Base-by-base conservation (phyloP, 1,140 invertebrate species). In the Drosophila setifemur region DNA sequence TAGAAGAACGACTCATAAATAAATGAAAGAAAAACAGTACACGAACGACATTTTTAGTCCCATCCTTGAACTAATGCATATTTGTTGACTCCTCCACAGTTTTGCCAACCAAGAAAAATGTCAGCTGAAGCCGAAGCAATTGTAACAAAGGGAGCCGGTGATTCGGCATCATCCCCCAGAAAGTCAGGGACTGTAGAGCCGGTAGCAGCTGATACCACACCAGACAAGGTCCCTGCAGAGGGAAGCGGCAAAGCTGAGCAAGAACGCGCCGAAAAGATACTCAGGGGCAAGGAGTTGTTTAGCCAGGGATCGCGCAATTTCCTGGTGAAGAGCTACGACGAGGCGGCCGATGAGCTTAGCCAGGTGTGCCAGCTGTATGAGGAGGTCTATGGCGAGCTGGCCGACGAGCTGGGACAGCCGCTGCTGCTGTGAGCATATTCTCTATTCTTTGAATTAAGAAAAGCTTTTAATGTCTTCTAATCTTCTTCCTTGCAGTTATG, bases 381-480 rank as follows among this genome's bases (percentile, higher is more conserved):
- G 5, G 89, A 92, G 14, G 89, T 93, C 11, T 94, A 94, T 90
- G 95, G 96, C 3, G 94, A 95, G 52, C 90, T 93, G 14, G 93
- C 93, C 1, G 92, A 93, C 57, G 95, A 96, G 79, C 93, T 95
- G 83, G 95, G 93, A 4, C 96, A 96, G 45, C 94, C 94, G 1
- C 96, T 96, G 88, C 93, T 95, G 55, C 92, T 93, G 55, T 89
- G 40, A 89, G 85, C 86, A 60, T 14, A n/a, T n/a, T n/a, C 28
- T 16, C 2, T 9, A 26, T n/a, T 7, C 18, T 14, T 11, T 4
- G 7, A 11, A 4, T 12, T n/a, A n/a, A n/a, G n/a, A n/a, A n/a
- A n/a, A n/a, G n/a, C n/a, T n/a, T 12, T 18, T 18, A 8, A 23
- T 23, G 21, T 3, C 21, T 23, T 23, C 6, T 52, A 18, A 31